Evolutionary conservation across 1,140 invertebrate species (phyloP).

Genomic region (Drosophila quadrilineata): DNA sequence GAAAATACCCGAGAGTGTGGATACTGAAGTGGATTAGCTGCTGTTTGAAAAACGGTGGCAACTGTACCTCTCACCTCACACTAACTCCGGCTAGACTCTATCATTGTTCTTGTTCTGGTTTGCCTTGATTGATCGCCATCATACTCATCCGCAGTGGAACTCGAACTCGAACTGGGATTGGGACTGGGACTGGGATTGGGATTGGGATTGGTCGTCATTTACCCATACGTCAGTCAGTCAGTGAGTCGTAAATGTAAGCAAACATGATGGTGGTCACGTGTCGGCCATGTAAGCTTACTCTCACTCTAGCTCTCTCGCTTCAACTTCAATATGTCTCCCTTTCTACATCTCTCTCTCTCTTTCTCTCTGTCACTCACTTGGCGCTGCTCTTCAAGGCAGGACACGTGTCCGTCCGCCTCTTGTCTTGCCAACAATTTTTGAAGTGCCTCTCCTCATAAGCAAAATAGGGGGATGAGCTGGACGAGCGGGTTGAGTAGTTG

Average conservation of each 20-base stretch:
- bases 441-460: conserved; percentile 39
- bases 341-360: too few species aligned
- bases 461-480: conserved; percentile 23
- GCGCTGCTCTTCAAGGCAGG: too few species aligned
- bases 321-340: too few species aligned
- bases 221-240: conserved; percentile 33
- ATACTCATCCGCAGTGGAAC: conserved; percentile 18
- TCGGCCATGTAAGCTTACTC: conserved; percentile 69
- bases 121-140: conserved; percentile 61
- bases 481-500: conserved; percentile 27
- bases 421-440: conserved; percentile 70
- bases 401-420: conserved; percentile 67
- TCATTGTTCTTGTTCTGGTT: conserved; percentile 22
- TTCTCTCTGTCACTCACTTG: too few species aligned
- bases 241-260: conserved; percentile 73
- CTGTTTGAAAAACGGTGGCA: conserved; percentile 10
- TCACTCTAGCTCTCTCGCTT: too few species aligned
- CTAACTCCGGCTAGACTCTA: not conserved
- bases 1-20: too few species aligned
- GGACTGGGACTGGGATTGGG: too few species aligned
- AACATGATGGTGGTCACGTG: conserved; percentile 79
- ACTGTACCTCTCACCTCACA: conserved; percentile 53
- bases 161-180: too few species aligned
- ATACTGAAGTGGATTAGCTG: conserved; percentile 19
- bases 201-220: conserved; percentile 19